Evolutionary conservation across 2,113 vertebrate genomes (phyloP).

Genomic region (Toxostoma redivivum): DNA sequence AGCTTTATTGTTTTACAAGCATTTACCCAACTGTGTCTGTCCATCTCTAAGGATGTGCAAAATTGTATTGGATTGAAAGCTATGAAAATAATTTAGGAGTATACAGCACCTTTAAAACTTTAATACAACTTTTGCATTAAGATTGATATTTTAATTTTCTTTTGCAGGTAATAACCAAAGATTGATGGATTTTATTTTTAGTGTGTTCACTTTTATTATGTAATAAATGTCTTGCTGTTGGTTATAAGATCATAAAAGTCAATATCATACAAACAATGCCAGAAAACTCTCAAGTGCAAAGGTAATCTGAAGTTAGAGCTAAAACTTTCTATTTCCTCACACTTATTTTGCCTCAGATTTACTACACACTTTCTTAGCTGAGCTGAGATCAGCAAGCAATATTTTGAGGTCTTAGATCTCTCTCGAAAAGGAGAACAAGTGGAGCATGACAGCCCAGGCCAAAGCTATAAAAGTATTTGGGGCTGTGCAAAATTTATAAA

Average conservation of each 20-base stretch:
- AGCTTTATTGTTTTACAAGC: conserved; percentile 27
- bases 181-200: conserved; percentile 69
- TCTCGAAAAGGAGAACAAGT: background rate
- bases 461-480: background rate
- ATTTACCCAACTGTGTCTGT: background rate
- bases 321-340: background rate
- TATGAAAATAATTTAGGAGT: conserved; percentile 29
- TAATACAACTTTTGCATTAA: conserved; percentile 24
- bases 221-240: conserved; percentile 54
- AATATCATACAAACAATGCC: conserved; percentile 48
- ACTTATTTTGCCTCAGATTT: background rate
- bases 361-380: background rate
- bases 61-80: background rate
- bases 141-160: conserved; percentile 72
- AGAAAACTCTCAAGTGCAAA: conserved; percentile 9
- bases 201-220: conserved; percentile 57
- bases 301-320: background rate
- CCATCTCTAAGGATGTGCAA: background rate
- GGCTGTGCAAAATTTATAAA: background rate
- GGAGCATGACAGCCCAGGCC: background rate
- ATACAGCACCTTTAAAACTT: conserved; percentile 8
- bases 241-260: conserved; percentile 57
- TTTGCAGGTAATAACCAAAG: conserved; percentile 65
- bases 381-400: background rate
- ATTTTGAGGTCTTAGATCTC: background rate